Conservation (phyloP, 2,797 vertebrate species). For the Anomalospiza imberbis region DNA sequence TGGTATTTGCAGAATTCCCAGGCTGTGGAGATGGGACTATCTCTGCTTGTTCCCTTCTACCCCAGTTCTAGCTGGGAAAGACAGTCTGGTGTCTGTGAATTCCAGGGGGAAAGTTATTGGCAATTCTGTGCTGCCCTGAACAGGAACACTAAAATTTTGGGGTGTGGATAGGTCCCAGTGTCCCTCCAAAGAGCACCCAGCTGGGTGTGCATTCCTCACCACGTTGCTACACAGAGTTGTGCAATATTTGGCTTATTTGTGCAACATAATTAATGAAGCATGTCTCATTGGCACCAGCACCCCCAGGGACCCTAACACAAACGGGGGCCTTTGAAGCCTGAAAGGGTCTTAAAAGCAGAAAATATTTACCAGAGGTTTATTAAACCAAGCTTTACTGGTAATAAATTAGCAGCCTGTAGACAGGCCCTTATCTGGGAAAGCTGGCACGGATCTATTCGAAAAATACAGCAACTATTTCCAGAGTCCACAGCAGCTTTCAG, state of each 20-base stretch:
- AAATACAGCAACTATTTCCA: neutral
- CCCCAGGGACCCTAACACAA: slow-evolving; percentile 37
- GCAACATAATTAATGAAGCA: slow-evolving; percentile 54
- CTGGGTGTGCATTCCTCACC: slow-evolving; percentile 19
- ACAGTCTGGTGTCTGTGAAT: neutral
- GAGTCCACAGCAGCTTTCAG: neutral
- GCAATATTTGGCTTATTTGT: slow-evolving; percentile 67
- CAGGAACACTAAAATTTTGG: neutral
- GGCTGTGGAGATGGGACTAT: rapidly evolving
- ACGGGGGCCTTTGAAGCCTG: slow-evolving; percentile 28
- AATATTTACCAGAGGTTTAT: slow-evolving; percentile 45
- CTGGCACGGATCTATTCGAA: neutral
- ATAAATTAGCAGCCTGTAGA: slow-evolving; percentile 30
- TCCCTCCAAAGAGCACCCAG: neutral
- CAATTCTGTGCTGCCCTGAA: neutral
- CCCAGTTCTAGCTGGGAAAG: neutral
- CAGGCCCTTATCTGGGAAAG: neutral
- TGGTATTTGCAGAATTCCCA: neutral
- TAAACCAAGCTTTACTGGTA: slow-evolving; percentile 2
- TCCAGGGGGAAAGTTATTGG: neutral
- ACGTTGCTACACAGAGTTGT: slow-evolving; percentile 26
- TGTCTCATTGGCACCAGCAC: slow-evolving; percentile 28
- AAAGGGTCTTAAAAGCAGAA: slow-evolving; percentile 29
- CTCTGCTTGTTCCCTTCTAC: neutral
- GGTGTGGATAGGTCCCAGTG: neutral